Evolutionary conservation across 1,140 invertebrate genomes (phyloP).

Genomic region (Andricus grossulariae): DNA sequence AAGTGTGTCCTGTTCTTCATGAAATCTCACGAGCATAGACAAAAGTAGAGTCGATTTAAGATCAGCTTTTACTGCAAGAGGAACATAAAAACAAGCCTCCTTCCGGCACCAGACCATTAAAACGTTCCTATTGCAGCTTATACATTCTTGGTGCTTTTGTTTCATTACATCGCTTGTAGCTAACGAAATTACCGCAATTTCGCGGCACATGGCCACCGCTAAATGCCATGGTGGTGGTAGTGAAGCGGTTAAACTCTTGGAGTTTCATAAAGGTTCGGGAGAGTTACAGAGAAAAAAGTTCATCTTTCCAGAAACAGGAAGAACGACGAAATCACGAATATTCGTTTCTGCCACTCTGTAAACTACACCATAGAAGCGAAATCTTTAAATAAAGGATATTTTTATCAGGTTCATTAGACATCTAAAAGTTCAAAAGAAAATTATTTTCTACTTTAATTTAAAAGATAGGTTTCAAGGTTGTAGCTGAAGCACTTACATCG

Average conservation of each 20-base stretch:
- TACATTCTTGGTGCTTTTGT: conserved; percentile 56
- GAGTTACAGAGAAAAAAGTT: background rate
- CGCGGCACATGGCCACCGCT: conserved; percentile 36
- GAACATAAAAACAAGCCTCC: conserved; percentile 30
- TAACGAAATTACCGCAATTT: conserved; percentile 64
- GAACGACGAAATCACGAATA: background rate
- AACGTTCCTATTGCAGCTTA: conserved; percentile 51
- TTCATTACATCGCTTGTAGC: conserved; percentile 62
- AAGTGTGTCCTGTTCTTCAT: background rate
- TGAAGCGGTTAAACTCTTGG: conserved; percentile 26
- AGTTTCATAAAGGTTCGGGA: conserved; percentile 29
- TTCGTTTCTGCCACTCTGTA: background rate
- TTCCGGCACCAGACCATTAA: conserved; percentile 46
- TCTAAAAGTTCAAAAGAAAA: too few relatives aligned
- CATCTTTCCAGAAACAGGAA: background rate
- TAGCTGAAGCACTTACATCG: too few relatives aligned
- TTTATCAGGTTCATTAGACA: too few relatives aligned
- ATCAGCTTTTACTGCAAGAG: conserved; percentile 15
- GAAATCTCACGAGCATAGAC: conserved; percentile 10
- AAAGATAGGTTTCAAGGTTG: too few relatives aligned
- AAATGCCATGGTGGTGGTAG: conserved; percentile 32
- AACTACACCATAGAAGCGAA: too few relatives aligned
- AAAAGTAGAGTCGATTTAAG: background rate
- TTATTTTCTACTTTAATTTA: too few relatives aligned
- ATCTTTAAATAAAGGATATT: too few relatives aligned